Base-by-base conservation (phyloP, 2,113 vertebrate genomes). In the Tamias sibiricus region DNA sequence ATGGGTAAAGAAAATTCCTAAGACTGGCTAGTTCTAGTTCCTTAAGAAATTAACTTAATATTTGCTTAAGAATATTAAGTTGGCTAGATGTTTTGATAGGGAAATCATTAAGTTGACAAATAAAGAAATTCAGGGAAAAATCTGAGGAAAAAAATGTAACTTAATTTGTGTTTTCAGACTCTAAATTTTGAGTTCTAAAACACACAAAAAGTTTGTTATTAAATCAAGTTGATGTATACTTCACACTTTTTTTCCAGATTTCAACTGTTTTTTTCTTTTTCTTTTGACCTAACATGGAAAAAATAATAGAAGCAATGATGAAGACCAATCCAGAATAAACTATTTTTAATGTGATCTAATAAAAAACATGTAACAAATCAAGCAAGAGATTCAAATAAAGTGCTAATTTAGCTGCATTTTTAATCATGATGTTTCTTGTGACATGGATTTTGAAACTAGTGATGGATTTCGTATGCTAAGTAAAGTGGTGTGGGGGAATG, bases 31-130 rank as follows among this genome's bases (percentile, higher is more conserved):
- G 5, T 90, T 32, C 30, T 94, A 37, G 80, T 84, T 96, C 42
- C 22, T 80, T 49, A 80, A 89, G 7, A 35, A 32, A 83, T 83
- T 93, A 88, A 74, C 35, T 86, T 89, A 35, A 35, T 79, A 40
- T 79, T 91, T 94, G 32, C 37, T 62, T 85, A 93, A 77, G 52
- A 44, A 76, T 84, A 76, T 75, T 96, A 19, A 91, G 42, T 28
- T 26, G 8, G n/a, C 28, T 66, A 74, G 8, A 81, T 74, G 6
- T 40, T 90, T 90, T 69, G 0, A 8, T 37, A 4, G 1, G 0
- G 16, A 77, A 84, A 40, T 30, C 16, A 90, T 59, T 64, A 83
- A 37, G n/a, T 4, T 91, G 54, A 59, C 4, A 91, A 52, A 69
- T 83, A 35, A 74, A 82, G 22, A 86, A 4, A 44, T 47, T 54